phyloP scores from a whole-genome alignment of 2,113 vertebrate genomes.

The Desmodus rotundus region DNA sequence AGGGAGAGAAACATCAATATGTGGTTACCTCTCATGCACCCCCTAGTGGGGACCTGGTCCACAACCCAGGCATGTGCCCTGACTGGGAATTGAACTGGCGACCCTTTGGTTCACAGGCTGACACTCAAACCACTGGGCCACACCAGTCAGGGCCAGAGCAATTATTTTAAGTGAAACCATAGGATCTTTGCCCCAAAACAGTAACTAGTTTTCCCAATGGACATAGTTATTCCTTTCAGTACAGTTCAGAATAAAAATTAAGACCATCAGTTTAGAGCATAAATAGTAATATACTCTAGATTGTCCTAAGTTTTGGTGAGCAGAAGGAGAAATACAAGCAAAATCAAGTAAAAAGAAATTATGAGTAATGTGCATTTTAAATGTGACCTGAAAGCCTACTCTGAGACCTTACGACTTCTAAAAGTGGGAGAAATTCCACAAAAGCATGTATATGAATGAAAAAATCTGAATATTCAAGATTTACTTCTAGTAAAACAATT shows the following conservation, averaged over 20 bases:
- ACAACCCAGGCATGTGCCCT: no score
- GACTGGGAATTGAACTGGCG: no score
- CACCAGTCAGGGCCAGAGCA: neutral
- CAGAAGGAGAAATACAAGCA: neutral
- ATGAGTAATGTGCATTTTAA: neutral
- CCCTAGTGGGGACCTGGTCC: no score
- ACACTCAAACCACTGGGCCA: no score
- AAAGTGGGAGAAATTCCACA: neutral
- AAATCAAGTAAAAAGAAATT: slow-evolving; percentile 3
- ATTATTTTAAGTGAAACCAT: neutral
- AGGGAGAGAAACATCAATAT: no score
- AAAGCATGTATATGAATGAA: neutral
- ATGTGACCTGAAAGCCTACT: neutral
- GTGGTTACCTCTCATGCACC: no score
- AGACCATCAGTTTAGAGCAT: neutral
- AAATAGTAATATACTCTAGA: neutral
- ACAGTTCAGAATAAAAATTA: neutral
- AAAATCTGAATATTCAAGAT: neutral
- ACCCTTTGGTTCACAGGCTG: no score
- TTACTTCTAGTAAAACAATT: neutral
- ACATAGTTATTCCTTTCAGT: neutral
- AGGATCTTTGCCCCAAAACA: neutral
- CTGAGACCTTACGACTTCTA: neutral
- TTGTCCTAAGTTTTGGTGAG: neutral
- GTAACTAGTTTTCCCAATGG: neutral